Evolutionary conservation across 2,113 vertebrate species (phyloP), one percentile per base, ranked within the genome.

Genomic region (Myrmecophaga tridactyla): DNA sequence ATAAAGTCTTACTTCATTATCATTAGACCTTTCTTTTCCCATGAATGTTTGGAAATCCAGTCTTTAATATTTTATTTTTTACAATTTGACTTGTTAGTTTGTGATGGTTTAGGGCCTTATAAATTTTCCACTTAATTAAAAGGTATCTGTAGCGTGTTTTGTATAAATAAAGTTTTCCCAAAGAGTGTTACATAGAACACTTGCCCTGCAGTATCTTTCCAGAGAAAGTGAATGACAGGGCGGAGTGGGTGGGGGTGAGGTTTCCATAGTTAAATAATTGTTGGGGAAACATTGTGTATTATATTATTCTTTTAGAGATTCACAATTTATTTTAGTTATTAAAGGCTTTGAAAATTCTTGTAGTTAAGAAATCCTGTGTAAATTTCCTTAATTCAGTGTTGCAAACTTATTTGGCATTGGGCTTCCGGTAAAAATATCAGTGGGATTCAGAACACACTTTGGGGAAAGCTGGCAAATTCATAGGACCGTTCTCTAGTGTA

Each of bases 311-410:
- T 92, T 70, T 77, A 94, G 72, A 90, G 53, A 72, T 23, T 87
- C 18, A 75, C 20, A 43, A 34, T 86, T 89, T 63, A 65, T 92
- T 41, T 92, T 72, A 58, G 7, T 91, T 70, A 70, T 85, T 94
- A 92, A 82, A 86, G 29, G 7, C 56, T 83, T 86, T 92, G 53
- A 94, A 95, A 86, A 77, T 13, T 72, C 11, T 94, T 83, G 48
- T 3, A 90, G 41, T 92, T 78, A 82, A 65, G 48, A 86, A 92
- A 65, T 69, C 34, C 9, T 60, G 39, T 67, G 21, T 73, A 78
- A n/a, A 56, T 75, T 95, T 95, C 43, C 12, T 41, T 94, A 87
- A 69, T 86, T 10, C 11, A 72, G 9, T 90, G 43, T 92, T 58
- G n/a, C 17, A 87, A 84, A 84, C 11, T 88, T 81, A 56, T 23